Conservation (phyloP, 2,113 vertebrate genomes). For the Monopterus albus region DNA sequence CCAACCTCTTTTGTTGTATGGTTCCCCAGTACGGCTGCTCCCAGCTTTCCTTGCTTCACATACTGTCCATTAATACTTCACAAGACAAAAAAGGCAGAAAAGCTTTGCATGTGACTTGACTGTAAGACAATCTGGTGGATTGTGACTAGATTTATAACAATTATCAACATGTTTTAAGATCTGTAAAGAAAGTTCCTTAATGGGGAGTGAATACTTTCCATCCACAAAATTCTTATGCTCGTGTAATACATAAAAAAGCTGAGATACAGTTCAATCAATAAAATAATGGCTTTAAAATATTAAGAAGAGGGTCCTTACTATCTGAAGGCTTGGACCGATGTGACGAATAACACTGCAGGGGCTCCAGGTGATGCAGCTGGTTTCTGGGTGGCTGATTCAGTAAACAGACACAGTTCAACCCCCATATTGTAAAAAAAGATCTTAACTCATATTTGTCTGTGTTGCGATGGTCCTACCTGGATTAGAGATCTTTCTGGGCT, state of each 20-base stretch:
- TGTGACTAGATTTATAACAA: too few relatives aligned
- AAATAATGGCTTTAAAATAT: neutral
- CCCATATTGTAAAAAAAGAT: neutral
- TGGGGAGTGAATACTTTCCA: neutral
- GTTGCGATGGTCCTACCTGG: constrained; percentile 77
- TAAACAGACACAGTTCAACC: neutral
- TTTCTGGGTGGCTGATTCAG: constrained; percentile 80
- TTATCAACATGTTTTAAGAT: too few relatives aligned
- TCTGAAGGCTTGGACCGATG: constrained; percentile 89
- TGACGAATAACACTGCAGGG: constrained; percentile 85
- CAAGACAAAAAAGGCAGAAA: constrained; percentile 18
- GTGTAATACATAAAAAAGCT: too few relatives aligned
- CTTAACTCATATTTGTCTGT: neutral
- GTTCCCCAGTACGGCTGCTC: constrained; percentile 92
- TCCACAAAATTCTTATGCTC: too few relatives aligned
- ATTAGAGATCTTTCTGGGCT: constrained; percentile 88
- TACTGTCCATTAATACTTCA: constrained; percentile 91
- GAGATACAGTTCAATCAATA: too few relatives aligned
- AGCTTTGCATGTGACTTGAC: neutral
- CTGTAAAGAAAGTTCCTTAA: neutral
- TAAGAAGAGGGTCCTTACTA: constrained; percentile 86
- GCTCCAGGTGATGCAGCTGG: constrained; percentile 56
- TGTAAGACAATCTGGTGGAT: too few relatives aligned
- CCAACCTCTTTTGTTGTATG: constrained; percentile 89
- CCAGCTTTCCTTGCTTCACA: constrained; percentile 94